Base-by-base conservation (phyloP, 2,888 invertebrate genomes). In the Sminthurides aquaticus region DNA sequence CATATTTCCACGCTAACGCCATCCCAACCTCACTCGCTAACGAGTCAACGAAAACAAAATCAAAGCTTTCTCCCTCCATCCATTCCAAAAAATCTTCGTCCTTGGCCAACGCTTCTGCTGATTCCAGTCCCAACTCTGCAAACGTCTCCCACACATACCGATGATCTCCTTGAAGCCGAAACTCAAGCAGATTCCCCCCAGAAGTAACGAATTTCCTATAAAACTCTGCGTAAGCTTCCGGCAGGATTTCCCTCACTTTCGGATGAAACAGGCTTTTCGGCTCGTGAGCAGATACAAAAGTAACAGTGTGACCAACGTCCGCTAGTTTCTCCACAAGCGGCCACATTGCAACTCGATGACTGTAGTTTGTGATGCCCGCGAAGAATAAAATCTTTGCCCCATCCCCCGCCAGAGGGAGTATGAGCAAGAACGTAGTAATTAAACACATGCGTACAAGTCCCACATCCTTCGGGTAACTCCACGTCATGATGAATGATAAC, bases 261-360 rank as follows among this genome's bases (percentile, higher is more conserved):
- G 65, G 49, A 22, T 66, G 58, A 11, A 11, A 11, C 1, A 66
- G 67, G 1, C 59, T 66, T 62, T 71, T 71, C 22, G 55, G 26
- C 0, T 65, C 61, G 29, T 54, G 63, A 3, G 69, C 66, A 22
- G 64, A 64, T 11, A 71, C 43, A 29, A 71, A 69, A 24, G 71
- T 69, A 0, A 71, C 65, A 48, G 67, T 67, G 49, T 71, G 71
- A n/a, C 68, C 68, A 27, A 68, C 65, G 1, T 60, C 69, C 1
- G 61, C 67, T 43, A 71, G 54, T 18, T 60, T 65, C 58, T 71
- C 56, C 1, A 71, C 65, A 1, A 71, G 62, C 2, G 71, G 71
- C 71, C 71, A 71, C 2, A 69, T 68, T 34, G 65, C 63, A 1
- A 68, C 66, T 3, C 66, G 49, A 25, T 62, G 57, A 34, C 52